These are phyloP conservation scores for Portunus trituberculatus DNA, from an alignment of 1,140 invertebrate genomes.

Conservation along the genomic window DNA sequence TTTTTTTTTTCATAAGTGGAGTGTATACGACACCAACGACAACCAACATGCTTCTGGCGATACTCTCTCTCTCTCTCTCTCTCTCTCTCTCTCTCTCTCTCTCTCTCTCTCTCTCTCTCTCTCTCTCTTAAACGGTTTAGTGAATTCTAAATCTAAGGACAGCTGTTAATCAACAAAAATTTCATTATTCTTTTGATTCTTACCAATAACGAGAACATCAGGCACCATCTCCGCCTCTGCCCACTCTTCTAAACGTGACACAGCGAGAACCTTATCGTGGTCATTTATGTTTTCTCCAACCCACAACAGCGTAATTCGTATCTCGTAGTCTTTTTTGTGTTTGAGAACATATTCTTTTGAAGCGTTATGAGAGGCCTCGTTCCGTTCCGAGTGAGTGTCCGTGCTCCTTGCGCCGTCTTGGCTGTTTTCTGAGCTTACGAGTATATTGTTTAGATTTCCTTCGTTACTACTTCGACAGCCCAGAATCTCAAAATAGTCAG, in stretches of 20 bases:
- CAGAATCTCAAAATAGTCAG: too few species aligned
- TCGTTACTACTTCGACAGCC: too few species aligned
- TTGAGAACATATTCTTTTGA: neutral
- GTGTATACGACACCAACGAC: too few species aligned
- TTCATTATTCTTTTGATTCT: neutral
- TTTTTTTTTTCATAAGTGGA: too few species aligned
- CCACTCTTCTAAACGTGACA: too few species aligned
- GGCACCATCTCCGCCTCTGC: too few species aligned
- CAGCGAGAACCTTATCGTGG: too few species aligned
- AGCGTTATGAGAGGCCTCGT: neutral
- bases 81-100: neutral
- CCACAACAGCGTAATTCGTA: too few species aligned
- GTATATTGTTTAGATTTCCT: neutral
- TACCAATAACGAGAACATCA: too few species aligned
- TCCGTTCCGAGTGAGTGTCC: neutral
- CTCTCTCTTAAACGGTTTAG: too few species aligned
- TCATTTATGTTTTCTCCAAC: too few species aligned
- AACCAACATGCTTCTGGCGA: neutral
- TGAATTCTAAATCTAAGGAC: neutral
- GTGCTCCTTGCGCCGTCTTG: too few species aligned
- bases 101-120: neutral
- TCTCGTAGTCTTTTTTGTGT: neutral
- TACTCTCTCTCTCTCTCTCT: neutral
- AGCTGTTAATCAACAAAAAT: neutral
- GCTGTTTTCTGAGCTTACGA: neutral